Evolutionary conservation across 2,113 vertebrate species (phyloP).

Genomic region (Hippolais icterina): DNA sequence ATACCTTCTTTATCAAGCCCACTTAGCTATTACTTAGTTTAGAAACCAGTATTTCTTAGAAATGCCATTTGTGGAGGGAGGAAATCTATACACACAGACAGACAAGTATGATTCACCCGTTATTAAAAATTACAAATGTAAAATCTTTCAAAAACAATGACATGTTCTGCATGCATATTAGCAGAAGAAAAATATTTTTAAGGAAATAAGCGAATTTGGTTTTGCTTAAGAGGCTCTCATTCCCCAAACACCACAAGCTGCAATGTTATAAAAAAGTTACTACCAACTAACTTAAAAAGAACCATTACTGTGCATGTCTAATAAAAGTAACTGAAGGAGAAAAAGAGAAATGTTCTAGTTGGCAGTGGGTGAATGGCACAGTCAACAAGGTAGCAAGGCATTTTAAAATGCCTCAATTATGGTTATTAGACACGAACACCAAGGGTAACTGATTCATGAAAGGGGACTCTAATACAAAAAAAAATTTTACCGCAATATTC

Average conservation of each 20-base stretch:
- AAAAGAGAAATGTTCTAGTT: background rate
- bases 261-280: background rate
- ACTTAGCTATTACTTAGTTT: constrained; percentile 24
- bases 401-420: background rate
- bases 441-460: background rate
- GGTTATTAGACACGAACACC: background rate
- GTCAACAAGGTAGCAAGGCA: background rate
- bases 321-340: background rate
- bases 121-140: constrained; percentile 14
- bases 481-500: background rate
- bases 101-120: background rate
- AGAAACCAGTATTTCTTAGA: background rate
- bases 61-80: background rate
- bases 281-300: background rate
- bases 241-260: background rate
- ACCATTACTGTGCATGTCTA: background rate
- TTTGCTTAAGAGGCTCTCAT: background rate
- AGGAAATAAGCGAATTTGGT: background rate
- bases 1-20: background rate
- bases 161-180: background rate
- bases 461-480: background rate
- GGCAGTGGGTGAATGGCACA: background rate
- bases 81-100: background rate
- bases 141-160: background rate
- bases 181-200: background rate